phyloP scores from a whole-genome alignment of 2,113 vertebrate genomes.

The Cryptotis parvus region DNA sequence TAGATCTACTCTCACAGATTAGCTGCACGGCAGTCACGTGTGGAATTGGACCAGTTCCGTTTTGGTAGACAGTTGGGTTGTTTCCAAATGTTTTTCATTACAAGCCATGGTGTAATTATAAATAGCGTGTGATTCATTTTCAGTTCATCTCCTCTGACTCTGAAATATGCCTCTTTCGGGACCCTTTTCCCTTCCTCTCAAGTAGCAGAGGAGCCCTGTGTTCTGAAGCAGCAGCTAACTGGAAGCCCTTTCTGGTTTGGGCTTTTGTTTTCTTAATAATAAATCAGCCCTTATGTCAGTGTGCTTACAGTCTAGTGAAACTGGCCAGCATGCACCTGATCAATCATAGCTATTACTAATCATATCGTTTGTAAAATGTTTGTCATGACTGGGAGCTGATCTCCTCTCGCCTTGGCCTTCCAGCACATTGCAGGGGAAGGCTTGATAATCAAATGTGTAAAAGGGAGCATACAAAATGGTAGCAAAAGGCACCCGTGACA shows the following conservation, averaged over 20 bases:
- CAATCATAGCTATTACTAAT: neutral
- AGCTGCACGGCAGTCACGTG: slow-evolving; percentile 7
- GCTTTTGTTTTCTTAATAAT: neutral
- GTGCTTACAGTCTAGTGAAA: neutral
- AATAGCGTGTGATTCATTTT: slow-evolving; percentile 66
- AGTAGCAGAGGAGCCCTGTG: neutral
- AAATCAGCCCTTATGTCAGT: neutral
- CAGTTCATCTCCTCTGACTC: slow-evolving; percentile 37
- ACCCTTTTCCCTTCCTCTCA: neutral
- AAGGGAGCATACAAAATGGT: neutral
- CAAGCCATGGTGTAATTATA: slow-evolving; percentile 54
- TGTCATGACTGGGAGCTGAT: neutral
- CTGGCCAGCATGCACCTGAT: neutral
- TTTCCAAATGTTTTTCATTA: slow-evolving; percentile 40
- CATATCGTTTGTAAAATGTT: slow-evolving; percentile 18
- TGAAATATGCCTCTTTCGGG: slow-evolving; percentile 20
- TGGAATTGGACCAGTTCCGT: slow-evolving; percentile 45
- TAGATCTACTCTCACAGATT: slow-evolving; percentile 12
- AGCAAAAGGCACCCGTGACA: neutral
- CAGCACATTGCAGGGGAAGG: neutral
- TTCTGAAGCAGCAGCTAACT: slow-evolving; percentile 4
- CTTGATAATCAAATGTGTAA: neutral
- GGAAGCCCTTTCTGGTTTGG: neutral
- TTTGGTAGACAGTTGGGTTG: slow-evolving; percentile 50
- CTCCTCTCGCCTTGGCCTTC: slow-evolving; percentile 13